Evolutionary conservation across 92 coral and sea anemone genomes (phyloP).

Genomic region (Heteractis magnifica): DNA sequence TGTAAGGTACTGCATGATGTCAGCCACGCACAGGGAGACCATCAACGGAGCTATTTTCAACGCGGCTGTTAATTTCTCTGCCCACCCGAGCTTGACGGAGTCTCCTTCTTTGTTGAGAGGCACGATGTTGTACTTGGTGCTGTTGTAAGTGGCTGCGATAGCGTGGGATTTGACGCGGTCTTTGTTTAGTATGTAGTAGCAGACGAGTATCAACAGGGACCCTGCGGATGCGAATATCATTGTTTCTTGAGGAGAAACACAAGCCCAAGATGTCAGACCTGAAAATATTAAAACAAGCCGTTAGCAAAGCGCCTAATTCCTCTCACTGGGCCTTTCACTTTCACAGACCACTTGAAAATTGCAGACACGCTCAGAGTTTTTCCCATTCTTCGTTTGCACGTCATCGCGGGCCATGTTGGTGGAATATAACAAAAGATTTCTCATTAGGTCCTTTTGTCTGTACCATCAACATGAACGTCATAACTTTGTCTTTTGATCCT

Average conservation of each 20-base stretch:
- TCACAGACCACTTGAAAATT: no score
- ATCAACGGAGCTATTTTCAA: slow-evolving; percentile 62
- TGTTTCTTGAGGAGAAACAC: slow-evolving; percentile 68
- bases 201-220: slow-evolving; percentile 53
- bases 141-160: slow-evolving; percentile 48
- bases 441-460: no score
- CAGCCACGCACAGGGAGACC: slow-evolving; percentile 60
- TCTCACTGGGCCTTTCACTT: no score
- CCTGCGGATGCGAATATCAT: slow-evolving; percentile 58
- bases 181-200: slow-evolving; percentile 76
- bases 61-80: slow-evolving; percentile 63
- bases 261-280: slow-evolving; percentile 84
- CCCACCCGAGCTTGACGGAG: slow-evolving; percentile 54
- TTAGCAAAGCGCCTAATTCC: no score
- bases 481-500: no score
- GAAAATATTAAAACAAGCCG: not conserved
- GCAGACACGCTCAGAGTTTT: no score
- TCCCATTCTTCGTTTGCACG: no score
- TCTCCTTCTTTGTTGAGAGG: slow-evolving; percentile 13
- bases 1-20: slow-evolving; percentile 65
- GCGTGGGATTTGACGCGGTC: slow-evolving; percentile 78
- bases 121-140: slow-evolving; percentile 27
- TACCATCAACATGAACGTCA: no score
- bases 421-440: no score
- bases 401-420: no score